Evolutionary conservation across 2,113 vertebrate species (phyloP).

Genomic region (Leptocoma aspasia): DNA sequence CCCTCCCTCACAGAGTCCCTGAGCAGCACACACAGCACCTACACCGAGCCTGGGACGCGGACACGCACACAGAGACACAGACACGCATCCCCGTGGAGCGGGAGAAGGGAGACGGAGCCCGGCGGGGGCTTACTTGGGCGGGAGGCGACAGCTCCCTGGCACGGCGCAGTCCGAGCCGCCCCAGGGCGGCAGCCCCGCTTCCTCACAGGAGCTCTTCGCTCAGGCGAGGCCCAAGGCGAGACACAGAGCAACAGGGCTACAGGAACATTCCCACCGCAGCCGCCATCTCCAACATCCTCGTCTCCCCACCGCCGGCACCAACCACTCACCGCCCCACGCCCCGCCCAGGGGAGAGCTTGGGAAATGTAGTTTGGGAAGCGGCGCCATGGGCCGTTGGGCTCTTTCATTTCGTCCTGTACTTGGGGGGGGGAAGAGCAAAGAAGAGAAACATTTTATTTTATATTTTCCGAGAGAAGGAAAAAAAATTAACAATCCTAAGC

Average conservation of each 20-base stretch:
- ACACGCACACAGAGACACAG: too few relatives aligned
- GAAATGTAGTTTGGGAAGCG: constrained; percentile 11
- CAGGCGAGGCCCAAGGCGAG: neutral
- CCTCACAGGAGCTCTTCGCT: neutral
- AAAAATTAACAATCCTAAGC: rapidly evolving
- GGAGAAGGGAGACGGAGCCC: neutral
- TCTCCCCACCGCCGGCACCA: neutral
- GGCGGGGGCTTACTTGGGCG: neutral
- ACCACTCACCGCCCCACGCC: neutral
- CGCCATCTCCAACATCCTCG: constrained; percentile 36
- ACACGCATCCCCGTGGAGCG: neutral
- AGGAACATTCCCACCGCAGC: rapidly evolving
- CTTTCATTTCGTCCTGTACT: neutral
- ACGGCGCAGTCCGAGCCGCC: neutral
- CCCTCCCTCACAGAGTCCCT: neutral
- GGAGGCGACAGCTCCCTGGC: neutral
- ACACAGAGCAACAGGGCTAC: rapidly evolving
- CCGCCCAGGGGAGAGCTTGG: neutral
- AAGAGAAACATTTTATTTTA: rapidly evolving
- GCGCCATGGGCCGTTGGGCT: neutral
- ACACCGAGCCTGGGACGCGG: neutral
- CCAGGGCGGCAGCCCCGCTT: too few relatives aligned
- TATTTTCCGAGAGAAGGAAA: too few relatives aligned
- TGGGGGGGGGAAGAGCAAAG: too few relatives aligned
- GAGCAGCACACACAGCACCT: neutral